Percentiles rank a stretch among this genome's conserved stretches.
Evolutionary conservation across 2,113 vertebrate genomes (phyloP).

Genomic region (Phalacrocorax aristotelis): DNA sequence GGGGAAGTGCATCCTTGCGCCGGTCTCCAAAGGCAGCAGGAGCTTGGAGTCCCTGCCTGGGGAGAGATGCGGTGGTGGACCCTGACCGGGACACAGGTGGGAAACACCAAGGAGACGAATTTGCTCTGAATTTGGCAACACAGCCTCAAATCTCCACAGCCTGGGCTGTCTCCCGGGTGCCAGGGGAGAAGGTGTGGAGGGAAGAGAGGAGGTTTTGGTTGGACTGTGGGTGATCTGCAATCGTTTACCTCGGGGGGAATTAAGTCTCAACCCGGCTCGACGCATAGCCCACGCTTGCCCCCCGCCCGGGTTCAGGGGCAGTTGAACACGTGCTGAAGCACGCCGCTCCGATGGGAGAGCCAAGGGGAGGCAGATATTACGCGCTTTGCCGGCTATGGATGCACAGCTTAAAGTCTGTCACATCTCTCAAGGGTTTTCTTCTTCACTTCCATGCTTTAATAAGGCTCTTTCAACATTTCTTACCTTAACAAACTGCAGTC

Average conservation of each 20-base stretch:
- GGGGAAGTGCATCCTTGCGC: neutral
- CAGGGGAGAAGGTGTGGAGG: fast-evolving
- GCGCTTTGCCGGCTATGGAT: fast-evolving
- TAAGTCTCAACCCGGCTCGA: fast-evolving
- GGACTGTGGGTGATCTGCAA: neutral
- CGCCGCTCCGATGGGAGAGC: fast-evolving
- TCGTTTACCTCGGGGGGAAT: neutral
- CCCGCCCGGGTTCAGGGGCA: fast-evolving
- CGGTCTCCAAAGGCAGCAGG: fast-evolving
- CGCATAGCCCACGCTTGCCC: fast-evolving
- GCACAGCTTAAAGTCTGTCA: neutral
- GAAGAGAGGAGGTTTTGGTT: neutral
- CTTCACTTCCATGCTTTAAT: neutral
- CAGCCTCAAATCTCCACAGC: neutral
- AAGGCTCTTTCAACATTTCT: neutral
- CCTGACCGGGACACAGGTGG: neutral
- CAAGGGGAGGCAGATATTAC: fast-evolving
- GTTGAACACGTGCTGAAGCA: fast-evolving
- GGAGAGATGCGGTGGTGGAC: fast-evolving
- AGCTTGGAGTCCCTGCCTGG: neutral
- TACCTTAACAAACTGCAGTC: too few species aligned
- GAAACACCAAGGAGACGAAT: neutral
- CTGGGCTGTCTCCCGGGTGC: fast-evolving
- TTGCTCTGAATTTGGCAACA: neutral
- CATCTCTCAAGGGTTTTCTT: fast-evolving